Percentiles rank a stretch among this genome's conserved stretches.
These are phyloP conservation scores for Cyprinus carpio DNA, from an alignment of 2,113 vertebrate species.

Conservation along the genomic window DNA sequence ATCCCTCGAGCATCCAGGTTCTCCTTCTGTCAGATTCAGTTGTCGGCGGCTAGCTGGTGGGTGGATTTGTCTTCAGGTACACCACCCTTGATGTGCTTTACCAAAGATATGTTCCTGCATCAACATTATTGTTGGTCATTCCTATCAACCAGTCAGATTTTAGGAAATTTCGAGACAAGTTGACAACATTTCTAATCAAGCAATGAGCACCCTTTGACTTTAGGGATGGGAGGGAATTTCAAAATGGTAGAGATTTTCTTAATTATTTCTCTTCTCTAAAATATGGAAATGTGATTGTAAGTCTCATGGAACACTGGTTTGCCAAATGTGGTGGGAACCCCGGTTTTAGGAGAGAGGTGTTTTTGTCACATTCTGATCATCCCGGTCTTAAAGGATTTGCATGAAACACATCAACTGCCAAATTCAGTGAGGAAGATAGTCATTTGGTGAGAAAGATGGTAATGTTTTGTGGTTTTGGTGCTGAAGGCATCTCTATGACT, in stretches of 20 bases:
- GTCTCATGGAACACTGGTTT: not conserved
- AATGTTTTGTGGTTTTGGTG: slow-evolving; percentile 15
- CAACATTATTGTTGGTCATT: not conserved
- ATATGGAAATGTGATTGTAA: not conserved
- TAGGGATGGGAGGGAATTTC: too few relatives aligned
- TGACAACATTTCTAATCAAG: not conserved
- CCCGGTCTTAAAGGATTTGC: not conserved
- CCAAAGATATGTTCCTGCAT: not conserved
- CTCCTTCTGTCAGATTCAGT: not conserved
- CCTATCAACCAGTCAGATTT: too few relatives aligned
- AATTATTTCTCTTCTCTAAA: not conserved
- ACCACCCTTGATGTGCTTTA: not conserved
- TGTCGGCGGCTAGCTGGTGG: not conserved
- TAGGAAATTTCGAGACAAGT: not conserved
- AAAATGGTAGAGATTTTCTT: not conserved
- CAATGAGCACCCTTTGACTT: not conserved
- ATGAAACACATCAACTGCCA: not conserved
- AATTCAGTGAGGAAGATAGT: slow-evolving; percentile 3
- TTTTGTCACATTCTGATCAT: slow-evolving; percentile 1
- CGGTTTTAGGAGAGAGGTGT: not conserved
- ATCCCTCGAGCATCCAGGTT: not conserved
- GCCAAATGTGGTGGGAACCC: not conserved
- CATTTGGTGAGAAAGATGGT: not conserved
- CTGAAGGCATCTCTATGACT: slow-evolving; percentile 1
- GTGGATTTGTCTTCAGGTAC: not conserved